Conservation (phyloP, 2,888 invertebrate genomes). For the Auanema freiburgensis region DNA sequence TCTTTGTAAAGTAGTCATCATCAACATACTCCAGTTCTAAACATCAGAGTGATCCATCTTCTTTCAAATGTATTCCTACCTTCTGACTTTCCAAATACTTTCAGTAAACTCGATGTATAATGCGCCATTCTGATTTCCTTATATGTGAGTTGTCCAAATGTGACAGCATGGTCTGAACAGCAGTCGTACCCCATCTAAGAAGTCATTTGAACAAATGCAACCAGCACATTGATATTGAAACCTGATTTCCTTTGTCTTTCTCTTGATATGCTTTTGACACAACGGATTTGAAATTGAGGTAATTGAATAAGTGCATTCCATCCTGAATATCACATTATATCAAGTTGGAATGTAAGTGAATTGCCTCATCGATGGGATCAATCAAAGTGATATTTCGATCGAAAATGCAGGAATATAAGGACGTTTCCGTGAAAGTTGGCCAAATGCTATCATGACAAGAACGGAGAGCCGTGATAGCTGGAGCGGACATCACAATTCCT, state of each 20-base stretch:
- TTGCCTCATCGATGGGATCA: conserved; percentile 20
- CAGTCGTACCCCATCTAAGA: conserved; percentile 11
- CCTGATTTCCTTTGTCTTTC: conserved; percentile 3
- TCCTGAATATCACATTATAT: neutral
- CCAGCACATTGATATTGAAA: neutral
- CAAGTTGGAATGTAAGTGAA: neutral
- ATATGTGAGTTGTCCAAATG: conserved; percentile 18
- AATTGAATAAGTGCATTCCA: conserved; percentile 19
- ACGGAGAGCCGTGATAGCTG: conserved; percentile 3
- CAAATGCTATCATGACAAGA: conserved; percentile 1
- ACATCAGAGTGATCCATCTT: no score
- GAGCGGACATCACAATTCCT: conserved; percentile 16
- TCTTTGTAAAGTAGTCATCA: no score
- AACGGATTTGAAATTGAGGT: conserved; percentile 10
- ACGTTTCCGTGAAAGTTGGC: conserved; percentile 6
- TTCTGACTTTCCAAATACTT: conserved; percentile 16
- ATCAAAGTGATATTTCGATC: conserved; percentile 4
- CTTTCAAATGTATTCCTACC: no score
- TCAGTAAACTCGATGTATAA: conserved; percentile 16
- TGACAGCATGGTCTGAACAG: conserved; percentile 22
- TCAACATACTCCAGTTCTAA: no score
- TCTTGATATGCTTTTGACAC: conserved; percentile 1
- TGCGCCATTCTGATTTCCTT: conserved; percentile 21
- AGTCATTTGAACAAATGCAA: no score
- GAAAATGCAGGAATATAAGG: conserved; percentile 8